phyloP scores from a whole-genome alignment of 2,888 invertebrate genomes.

The Tribolium freemani region DNA sequence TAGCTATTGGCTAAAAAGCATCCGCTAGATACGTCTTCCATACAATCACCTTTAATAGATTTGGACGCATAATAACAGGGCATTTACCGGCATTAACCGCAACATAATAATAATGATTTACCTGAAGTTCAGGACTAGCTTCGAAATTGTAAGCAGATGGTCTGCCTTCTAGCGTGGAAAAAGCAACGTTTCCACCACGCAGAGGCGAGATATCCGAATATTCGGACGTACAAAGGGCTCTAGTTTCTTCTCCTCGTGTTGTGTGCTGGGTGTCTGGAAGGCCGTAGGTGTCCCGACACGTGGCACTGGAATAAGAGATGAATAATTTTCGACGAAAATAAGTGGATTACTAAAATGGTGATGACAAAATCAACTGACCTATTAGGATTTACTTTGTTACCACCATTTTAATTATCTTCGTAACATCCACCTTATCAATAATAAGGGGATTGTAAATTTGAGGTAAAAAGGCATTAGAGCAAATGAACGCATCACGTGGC shows the following conservation, averaged over 20 bases:
- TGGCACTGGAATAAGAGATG: constrained; percentile 75
- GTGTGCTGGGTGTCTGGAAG: constrained; percentile 80
- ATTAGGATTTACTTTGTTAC: too few relatives aligned
- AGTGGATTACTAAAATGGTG: too few relatives aligned
- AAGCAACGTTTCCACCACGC: constrained; percentile 94
- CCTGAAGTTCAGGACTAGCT: constrained; percentile 90
- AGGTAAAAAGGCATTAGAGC: neutral
- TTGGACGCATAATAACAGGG: constrained; percentile 25
- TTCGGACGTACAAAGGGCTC: constrained; percentile 97
- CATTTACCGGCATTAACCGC: constrained; percentile 14
- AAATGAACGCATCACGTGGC: neutral
- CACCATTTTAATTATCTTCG: too few relatives aligned
- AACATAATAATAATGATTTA: constrained; percentile 61
- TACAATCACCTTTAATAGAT: constrained; percentile 19
- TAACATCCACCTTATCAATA: too few relatives aligned
- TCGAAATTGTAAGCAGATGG: constrained; percentile 95
- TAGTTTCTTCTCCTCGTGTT: constrained; percentile 85
- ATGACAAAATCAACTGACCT: too few relatives aligned
- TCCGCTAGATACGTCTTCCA: constrained; percentile 4
- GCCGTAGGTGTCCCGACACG: constrained; percentile 92
- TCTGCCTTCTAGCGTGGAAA: constrained; percentile 94
- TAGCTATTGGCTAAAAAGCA: constrained; percentile 14
- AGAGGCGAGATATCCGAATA: constrained; percentile 98
- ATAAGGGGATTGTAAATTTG: neutral
- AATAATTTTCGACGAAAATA: too few relatives aligned